A percentile compares a stretch with the other conserved stretches of the same genome.
These are phyloP conservation scores for Drosophila nasuta DNA, from an alignment of 1,140 invertebrate species.

Conservation along the genomic window DNA sequence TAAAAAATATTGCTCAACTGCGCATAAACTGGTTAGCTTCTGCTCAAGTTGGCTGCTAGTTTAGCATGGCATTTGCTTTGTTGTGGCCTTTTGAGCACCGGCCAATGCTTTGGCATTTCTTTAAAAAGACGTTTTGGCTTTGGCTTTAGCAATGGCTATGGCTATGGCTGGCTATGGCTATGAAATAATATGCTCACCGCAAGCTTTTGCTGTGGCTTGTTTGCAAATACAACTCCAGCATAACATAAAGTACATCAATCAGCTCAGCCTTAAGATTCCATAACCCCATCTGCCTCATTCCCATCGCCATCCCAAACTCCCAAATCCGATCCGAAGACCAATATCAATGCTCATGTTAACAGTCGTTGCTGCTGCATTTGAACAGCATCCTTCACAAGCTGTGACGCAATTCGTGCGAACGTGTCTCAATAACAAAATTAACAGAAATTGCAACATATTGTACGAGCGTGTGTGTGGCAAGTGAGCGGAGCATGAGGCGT, in stretches of 20 bases:
- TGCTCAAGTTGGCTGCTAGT: conserved; percentile 25
- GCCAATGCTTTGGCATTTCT: conserved; percentile 53
- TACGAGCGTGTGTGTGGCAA: conserved; percentile 15
- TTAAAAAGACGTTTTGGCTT: conserved; percentile 37
- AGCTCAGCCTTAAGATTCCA: conserved; percentile 14
- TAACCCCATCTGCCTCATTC: conserved; percentile 4
- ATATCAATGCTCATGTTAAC: neutral
- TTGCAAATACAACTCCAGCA: conserved; percentile 47
- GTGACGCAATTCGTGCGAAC: conserved; percentile 71
- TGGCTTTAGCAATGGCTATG: conserved; percentile 9
- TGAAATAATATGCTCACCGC: conserved; percentile 71
- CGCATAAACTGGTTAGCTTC: conserved; percentile 35
- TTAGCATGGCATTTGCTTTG: conserved; percentile 44
- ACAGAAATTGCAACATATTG: conserved; percentile 82
- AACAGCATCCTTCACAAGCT: conserved; percentile 61
- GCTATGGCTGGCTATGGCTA: conserved; percentile 41
- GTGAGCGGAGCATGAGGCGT: neutral
- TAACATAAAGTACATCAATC: conserved; percentile 27
- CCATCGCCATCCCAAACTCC: conserved; percentile 16
- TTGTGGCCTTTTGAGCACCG: conserved; percentile 36
- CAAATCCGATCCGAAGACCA: conserved; percentile 1
- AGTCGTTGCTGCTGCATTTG: conserved; percentile 46
- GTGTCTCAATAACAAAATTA: conserved; percentile 82
- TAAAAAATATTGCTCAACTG: conserved; percentile 29
- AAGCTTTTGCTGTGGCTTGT: conserved; percentile 79